A percentile compares a stretch with the other conserved stretches of the same genome.
phyloP scores from a whole-genome alignment of 2,113 vertebrate species.

The Podarcis raffonei region DNA sequence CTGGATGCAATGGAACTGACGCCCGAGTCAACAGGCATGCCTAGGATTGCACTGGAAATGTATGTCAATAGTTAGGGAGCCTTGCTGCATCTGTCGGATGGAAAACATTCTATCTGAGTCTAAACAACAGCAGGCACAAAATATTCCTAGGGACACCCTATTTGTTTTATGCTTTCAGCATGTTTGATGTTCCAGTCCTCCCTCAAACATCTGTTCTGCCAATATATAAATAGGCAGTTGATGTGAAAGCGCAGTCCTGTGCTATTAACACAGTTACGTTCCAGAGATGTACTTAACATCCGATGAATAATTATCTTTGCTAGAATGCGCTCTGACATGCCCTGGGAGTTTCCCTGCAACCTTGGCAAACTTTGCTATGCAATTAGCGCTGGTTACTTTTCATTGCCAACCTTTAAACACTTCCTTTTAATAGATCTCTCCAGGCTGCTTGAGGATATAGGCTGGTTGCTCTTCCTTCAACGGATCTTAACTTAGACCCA shows the following conservation, averaged over 20 bases:
- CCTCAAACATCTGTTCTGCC: neutral
- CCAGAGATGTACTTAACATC: neutral
- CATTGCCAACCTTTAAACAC: conserved; percentile 35
- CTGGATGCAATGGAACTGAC: neutral
- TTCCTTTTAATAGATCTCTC: conserved; percentile 6
- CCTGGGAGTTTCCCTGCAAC: conserved; percentile 31
- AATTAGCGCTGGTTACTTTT: conserved; percentile 51
- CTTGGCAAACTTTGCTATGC: conserved; percentile 21
- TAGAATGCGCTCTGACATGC: conserved; percentile 21
- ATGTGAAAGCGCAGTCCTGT: neutral
- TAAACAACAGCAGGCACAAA: neutral
- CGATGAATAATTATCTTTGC: neutral
- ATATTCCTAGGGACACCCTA: neutral
- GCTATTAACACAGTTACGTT: conserved; percentile 3
- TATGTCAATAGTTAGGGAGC: neutral
- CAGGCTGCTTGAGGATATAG: conserved; percentile 2
- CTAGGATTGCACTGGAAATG: neutral
- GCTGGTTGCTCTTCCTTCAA: conserved; percentile 19
- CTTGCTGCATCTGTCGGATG: neutral
- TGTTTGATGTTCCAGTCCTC: neutral
- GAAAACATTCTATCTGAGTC: neutral
- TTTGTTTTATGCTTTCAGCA: neutral
- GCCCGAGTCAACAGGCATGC: neutral
- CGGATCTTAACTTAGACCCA: neutral
- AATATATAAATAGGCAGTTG: neutral